Conservation (phyloP, 2,797 vertebrate species). For the Chromis chromis region DNA sequence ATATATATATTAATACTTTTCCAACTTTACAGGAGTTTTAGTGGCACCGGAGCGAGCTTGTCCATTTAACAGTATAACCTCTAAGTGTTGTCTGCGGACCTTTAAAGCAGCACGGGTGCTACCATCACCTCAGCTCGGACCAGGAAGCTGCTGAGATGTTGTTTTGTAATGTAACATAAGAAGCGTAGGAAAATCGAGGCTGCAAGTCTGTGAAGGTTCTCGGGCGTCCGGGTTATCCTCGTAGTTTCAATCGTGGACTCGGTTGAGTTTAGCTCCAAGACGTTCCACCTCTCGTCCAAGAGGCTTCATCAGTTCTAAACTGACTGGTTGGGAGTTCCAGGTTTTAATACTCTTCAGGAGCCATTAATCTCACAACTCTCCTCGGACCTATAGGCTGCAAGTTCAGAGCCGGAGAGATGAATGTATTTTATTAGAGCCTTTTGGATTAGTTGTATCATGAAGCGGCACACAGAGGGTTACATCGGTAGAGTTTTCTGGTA, state of each 20-base stretch:
- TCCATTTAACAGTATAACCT: constrained; percentile 3
- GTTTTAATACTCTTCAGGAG: too few species aligned
- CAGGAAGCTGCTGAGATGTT: constrained; percentile 29
- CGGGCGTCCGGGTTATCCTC: too few species aligned
- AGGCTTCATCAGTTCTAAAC: too few species aligned
- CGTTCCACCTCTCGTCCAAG: too few species aligned
- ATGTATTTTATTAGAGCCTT: not conserved
- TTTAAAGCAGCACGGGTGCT: constrained; percentile 33
- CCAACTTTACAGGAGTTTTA: constrained; percentile 8
- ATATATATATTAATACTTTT: constrained; percentile 21
- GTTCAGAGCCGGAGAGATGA: not conserved
- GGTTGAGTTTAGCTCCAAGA: too few species aligned
- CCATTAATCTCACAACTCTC: too few species aligned
- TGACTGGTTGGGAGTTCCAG: too few species aligned
- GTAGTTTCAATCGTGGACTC: too few species aligned
- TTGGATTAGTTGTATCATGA: not conserved
- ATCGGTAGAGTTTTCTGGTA: not conserved
- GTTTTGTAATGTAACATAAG: constrained; percentile 5
- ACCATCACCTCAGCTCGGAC: constrained; percentile 12
- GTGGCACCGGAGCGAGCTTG: not conserved
- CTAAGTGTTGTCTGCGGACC: constrained; percentile 5
- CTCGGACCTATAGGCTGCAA: too few species aligned
- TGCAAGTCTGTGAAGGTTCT: too few species aligned
- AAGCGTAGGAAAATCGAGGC: not conserved
- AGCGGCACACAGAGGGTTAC: not conserved